Evolutionary conservation across 2,888 invertebrate genomes (phyloP).

Genomic region (Bellardia pandia): DNA sequence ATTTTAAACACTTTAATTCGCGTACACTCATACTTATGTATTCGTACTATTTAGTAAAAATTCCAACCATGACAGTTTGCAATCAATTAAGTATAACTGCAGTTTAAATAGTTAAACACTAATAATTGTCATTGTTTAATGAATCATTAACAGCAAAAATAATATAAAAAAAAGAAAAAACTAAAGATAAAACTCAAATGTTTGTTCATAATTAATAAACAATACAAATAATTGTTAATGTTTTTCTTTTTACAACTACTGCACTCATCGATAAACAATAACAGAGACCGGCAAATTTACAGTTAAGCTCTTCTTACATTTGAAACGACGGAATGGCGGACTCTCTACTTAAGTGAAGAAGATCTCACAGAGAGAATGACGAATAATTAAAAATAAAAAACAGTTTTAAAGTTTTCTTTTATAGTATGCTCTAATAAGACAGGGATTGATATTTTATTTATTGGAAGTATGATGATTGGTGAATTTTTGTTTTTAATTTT

Average conservation of each 20-base stretch:
- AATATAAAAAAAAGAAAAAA: neutral
- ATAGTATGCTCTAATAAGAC: conserved; percentile 5
- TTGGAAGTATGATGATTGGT: conserved; percentile 21
- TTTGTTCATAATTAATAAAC: conserved; percentile 53
- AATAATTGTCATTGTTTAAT: conserved; percentile 39
- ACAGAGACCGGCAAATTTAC: conserved; percentile 66
- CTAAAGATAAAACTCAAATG: conserved; percentile 29
- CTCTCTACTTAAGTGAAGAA: conserved; percentile 32
- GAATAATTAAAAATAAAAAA: conserved; percentile 13
- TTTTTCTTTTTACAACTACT: conserved; percentile 25
- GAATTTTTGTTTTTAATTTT: conserved; percentile 14
- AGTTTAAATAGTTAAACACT: conserved; percentile 36
- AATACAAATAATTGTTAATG: conserved; percentile 22
- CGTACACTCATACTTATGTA: too few species aligned
- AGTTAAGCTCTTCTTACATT: conserved; percentile 14
- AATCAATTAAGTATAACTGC: conserved; percentile 17
- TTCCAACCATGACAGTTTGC: neutral
- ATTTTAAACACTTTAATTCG: too few species aligned
- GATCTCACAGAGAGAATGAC: conserved; percentile 22
- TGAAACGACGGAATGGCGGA: neutral
- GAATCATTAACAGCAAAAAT: conserved; percentile 42
- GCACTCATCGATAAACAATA: conserved; percentile 54
- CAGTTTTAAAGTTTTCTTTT: neutral
- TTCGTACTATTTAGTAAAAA: neutral
- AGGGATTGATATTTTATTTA: conserved; percentile 46